These are phyloP conservation scores for Synergus japonicus DNA, from an alignment of 2,888 invertebrate species.

Conservation along the genomic window DNA sequence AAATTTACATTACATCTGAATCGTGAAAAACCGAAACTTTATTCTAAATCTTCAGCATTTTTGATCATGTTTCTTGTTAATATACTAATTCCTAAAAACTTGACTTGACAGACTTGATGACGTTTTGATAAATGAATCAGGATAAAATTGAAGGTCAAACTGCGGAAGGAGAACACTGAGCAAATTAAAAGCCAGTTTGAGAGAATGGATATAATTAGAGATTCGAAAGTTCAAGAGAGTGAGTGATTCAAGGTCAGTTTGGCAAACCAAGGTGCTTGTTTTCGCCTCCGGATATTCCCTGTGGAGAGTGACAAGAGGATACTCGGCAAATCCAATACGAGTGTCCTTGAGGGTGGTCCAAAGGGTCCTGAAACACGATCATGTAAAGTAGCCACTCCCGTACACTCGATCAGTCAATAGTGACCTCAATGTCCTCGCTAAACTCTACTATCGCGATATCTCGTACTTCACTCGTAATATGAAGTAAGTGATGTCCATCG, in stretches of 20 bases:
- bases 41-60: too few relatives aligned
- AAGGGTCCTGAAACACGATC: slow-evolving; percentile 50
- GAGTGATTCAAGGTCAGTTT: slow-evolving; percentile 13
- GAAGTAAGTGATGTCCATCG: neutral
- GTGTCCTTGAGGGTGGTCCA: slow-evolving; percentile 46
- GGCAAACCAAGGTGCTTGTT: slow-evolving; percentile 35
- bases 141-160: neutral
- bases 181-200: slow-evolving; percentile 10
- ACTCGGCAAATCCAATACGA: slow-evolving; percentile 51
- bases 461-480: neutral
- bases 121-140: too few relatives aligned
- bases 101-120: too few relatives aligned
- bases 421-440: neutral
- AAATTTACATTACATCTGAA: too few relatives aligned
- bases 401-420: slow-evolving; percentile 51
- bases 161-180: neutral
- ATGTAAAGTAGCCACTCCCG: slow-evolving; percentile 54
- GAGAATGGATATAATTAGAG: slow-evolving; percentile 3
- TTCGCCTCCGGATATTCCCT: slow-evolving; percentile 32
- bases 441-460: slow-evolving; percentile 1
- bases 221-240: slow-evolving; percentile 6
- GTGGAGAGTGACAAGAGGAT: slow-evolving; percentile 40
- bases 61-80: too few relatives aligned
- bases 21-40: too few relatives aligned
- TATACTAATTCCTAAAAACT: too few relatives aligned